Conservation (phyloP, 2,113 vertebrate genomes). For the Falco punctatus region DNA sequence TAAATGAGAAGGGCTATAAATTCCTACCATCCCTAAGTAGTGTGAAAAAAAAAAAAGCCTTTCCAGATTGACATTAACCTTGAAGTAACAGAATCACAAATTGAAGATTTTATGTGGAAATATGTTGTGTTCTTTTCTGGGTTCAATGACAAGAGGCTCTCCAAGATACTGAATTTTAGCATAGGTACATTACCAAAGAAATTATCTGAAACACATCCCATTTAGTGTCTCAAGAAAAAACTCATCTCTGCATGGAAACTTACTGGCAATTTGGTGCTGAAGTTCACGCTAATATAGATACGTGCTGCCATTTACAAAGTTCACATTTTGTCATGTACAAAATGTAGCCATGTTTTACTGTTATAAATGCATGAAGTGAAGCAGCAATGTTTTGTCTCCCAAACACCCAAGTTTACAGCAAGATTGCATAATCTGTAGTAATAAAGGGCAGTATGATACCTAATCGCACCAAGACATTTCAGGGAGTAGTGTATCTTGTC, state of each 20-base stretch:
- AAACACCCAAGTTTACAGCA: background rate
- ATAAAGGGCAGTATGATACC: background rate
- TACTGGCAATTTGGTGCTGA: background rate
- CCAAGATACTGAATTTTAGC: background rate
- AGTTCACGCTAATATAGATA: rapidly evolving
- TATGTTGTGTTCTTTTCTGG: background rate
- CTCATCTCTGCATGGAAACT: background rate
- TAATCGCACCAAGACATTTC: background rate
- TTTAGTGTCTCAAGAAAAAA: background rate
- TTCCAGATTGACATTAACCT: background rate
- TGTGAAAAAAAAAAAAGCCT: background rate
- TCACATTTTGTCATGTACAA: background rate
- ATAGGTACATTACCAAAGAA: background rate
- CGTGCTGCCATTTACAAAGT: background rate
- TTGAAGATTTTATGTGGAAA: background rate
- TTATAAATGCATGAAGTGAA: background rate
- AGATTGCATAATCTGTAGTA: background rate
- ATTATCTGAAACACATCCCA: background rate
- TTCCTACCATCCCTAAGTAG: background rate
- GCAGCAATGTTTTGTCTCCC: background rate
- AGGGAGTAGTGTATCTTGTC: background rate
- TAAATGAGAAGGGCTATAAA: background rate
- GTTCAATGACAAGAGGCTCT: background rate
- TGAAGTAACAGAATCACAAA: background rate
- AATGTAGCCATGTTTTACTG: background rate